Evolutionary conservation across 2,113 vertebrate species (phyloP).

Genomic region (Rousettus leschenaultii): DNA sequence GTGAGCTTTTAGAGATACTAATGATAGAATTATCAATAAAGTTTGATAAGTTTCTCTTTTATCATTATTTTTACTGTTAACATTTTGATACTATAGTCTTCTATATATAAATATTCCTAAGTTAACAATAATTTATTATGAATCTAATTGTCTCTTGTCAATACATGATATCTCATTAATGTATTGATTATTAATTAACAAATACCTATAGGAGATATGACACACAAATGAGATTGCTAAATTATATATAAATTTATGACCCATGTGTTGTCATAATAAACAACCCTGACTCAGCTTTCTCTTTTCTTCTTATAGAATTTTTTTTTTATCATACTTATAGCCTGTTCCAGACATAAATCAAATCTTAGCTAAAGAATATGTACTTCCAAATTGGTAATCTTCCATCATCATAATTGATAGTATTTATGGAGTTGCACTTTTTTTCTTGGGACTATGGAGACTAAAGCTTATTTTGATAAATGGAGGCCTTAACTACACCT

Average conservation of each 20-base stretch:
- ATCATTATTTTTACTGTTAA: not conserved
- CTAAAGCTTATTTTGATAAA: conserved; percentile 21
- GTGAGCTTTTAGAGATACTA: not conserved
- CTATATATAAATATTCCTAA: not conserved
- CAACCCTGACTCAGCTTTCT: not conserved
- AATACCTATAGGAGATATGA: not conserved
- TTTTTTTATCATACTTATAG: not conserved
- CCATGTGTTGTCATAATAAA: not conserved
- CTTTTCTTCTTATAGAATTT: not conserved
- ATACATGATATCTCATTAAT: not conserved
- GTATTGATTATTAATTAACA: not conserved
- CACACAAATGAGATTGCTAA: not conserved
- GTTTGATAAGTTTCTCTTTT: not conserved
- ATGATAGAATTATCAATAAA: not conserved
- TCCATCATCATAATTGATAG: not conserved
- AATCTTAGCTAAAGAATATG: not conserved
- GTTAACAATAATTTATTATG: not conserved
- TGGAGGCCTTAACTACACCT: not conserved
- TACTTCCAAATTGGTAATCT: conserved; percentile 9
- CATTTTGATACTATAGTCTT: not conserved
- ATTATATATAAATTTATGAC: not conserved
- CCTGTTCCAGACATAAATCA: not conserved
- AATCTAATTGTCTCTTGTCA: not conserved
- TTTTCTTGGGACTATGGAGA: not conserved
- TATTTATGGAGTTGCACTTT: conserved; percentile 6